Evolutionary conservation across 2,113 vertebrate genomes (phyloP), one percentile per base, ranked within the genome.

Genomic region (Myotis brandtii): DNA sequence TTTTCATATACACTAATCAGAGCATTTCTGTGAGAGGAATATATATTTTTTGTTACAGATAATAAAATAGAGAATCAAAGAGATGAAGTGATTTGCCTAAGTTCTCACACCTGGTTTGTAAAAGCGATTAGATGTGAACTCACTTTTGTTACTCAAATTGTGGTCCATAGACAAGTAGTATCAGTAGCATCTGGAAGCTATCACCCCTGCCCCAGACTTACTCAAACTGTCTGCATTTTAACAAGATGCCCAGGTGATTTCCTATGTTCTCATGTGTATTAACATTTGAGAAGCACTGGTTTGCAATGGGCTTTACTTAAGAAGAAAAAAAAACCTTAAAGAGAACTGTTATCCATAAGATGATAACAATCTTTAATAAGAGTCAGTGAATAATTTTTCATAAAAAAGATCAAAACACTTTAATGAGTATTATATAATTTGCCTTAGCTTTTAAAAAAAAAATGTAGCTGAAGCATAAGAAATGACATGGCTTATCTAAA

Each of bases 401-500:
- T 37, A 76, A 94, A 87, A 93, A 86, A 46, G 64, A 87, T 72
- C 9, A 90, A 87, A 93, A 87, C 23, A 75, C 13, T 82, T 73
- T 40, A 56, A 87, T 50, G 30, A 34, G 3, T 93, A 72, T 77
- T 94, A 88, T 4, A 67, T 56, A 80, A 94, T 43, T 62, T 92
- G 37, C 40, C 34, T 85, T 48, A 64, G 32, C 66, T 86, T 37
- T 37, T 4, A 37, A 37, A 23, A 84, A 81, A 82, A 95, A 91
- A 67, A 95, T 12, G 2, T 10, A 82, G 43, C 46, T 59, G 9
- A 82, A 91, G 80, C 20, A 11, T 84, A 83, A 82, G 76, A 95
- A 89, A 73, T 75, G 9, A 89, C 95, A 95, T 50, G 27, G 54
- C 6, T 79, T 90, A 83, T 84, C 73, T 11, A 93, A 72, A 92